These are phyloP conservation scores for Polyommatus icarus DNA, from an alignment of 2,888 invertebrate genomes.

Conservation along the genomic window DNA sequence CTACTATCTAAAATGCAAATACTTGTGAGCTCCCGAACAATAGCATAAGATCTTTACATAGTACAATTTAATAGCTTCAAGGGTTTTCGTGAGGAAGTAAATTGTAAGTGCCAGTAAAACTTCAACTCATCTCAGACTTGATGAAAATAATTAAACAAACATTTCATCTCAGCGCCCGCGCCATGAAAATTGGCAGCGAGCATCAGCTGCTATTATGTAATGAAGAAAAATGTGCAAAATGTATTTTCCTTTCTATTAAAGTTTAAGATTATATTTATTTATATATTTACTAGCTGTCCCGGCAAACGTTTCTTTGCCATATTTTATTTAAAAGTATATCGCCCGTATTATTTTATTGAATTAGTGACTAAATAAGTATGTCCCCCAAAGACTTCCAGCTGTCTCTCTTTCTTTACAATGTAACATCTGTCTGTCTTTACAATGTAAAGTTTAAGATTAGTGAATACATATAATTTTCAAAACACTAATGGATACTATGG, in stretches of 20 bases:
- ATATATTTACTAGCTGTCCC: no score
- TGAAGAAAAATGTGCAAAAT: not conserved
- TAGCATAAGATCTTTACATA: slow-evolving; percentile 1
- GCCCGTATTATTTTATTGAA: no score
- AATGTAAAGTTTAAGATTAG: no score
- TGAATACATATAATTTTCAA: no score
- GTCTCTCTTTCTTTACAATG: no score
- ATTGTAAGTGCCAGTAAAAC: slow-evolving; percentile 22
- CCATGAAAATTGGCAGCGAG: slow-evolving; percentile 8
- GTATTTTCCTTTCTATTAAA: not conserved
- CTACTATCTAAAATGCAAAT: not conserved
- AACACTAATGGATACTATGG: no score
- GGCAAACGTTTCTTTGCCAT: no score
- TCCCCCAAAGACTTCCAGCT: no score
- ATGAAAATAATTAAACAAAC: slow-evolving; percentile 24
- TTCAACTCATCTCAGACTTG: slow-evolving; percentile 7
- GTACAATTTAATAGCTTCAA: slow-evolving; percentile 16
- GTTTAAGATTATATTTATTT: no score
- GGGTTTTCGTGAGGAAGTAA: slow-evolving; percentile 11
- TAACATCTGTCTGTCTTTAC: no score
- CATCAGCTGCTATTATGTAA: not conserved
- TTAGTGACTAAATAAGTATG: no score
- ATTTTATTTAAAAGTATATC: no score
- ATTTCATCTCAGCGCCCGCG: not conserved
- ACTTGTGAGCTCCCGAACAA: not conserved